These are phyloP conservation scores for Ahaetulla prasina DNA, from an alignment of 2,113 vertebrate species.

Conservation along the genomic window DNA sequence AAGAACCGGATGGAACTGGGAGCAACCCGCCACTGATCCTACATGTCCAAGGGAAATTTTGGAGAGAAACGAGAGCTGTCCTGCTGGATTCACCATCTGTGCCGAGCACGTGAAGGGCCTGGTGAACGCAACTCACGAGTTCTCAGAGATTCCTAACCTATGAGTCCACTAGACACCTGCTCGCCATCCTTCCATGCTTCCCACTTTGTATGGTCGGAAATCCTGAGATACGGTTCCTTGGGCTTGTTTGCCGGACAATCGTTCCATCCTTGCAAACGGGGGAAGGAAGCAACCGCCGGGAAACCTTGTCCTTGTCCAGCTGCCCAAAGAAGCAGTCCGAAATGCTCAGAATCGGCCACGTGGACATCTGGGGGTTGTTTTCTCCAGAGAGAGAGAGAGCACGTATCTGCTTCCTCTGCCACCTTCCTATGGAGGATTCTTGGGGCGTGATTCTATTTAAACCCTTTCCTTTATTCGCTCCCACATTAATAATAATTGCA, in stretches of 20 bases:
- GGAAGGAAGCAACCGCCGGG: background rate
- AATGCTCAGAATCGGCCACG: background rate
- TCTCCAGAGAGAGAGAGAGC: background rate
- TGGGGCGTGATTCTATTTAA: conserved; percentile 52
- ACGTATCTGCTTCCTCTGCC: background rate
- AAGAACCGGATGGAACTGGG: too few relatives aligned
- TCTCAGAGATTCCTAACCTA: background rate
- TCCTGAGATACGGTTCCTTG: background rate
- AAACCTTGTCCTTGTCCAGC: background rate
- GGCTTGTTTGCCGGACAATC: background rate
- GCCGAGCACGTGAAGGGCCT: background rate
- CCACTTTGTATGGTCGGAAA: background rate
- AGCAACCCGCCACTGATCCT: too few relatives aligned
- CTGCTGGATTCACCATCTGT: background rate
- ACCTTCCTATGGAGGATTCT: conserved; percentile 27
- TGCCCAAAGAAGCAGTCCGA: background rate
- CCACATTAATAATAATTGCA: conserved; percentile 63
- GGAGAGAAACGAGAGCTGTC: background rate
- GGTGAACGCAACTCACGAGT: background rate
- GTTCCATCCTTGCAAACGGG: background rate
- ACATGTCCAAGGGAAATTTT: too few relatives aligned
- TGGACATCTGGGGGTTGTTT: background rate
- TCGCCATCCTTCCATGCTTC: background rate
- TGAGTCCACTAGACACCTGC: background rate
- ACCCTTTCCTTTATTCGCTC: conserved; percentile 53